Base-by-base conservation (phyloP, 2,888 invertebrate genomes). In the Idaea dimidiata region DNA sequence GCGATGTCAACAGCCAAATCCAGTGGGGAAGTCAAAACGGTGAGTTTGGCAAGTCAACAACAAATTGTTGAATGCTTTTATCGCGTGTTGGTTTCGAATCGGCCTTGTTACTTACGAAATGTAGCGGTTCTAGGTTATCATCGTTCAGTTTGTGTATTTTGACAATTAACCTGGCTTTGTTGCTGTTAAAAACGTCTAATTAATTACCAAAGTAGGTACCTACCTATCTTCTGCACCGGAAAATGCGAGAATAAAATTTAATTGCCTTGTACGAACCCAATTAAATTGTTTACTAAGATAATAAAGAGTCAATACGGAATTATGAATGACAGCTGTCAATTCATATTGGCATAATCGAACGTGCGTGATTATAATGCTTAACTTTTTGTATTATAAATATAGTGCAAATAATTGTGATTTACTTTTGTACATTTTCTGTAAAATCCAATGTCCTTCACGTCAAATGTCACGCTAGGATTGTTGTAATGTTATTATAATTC, bases 1-100 rank as follows among this genome's bases (percentile, higher is more conserved):
- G 92, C 92, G 64, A 92, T 92, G 92, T 92, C 92, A 16, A 91
- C 84, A 18, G 87, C 89, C 16, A 92, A 91, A 74, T 89, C 91
- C 32, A 83, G 84, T 63, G 84, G 74, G 71, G 91, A 92, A 79
- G 88, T 87, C 5, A 91, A 91, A 83, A 90, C 88, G 91, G 91
- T 91, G 73, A 79, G 89, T 83, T 62, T 17, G 67, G 59, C 65
- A 64, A 14, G n/a, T n/a, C n/a, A 43, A 14, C 43, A 43, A 43
- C 61, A 59, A 61, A 43, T 64, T 65, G 61, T 60, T 43, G 43
- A 43, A 43, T 43, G 43, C 14, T 8, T 43, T 43, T 43, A 65
- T 57, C 24, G 31, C 17, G 63, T 54, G 58, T 54, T 59, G 60
- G 67, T 71, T 68, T 63, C 63, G 66, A 61, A 68, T 62, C 72